phyloP scores from a whole-genome alignment of 1,140 invertebrate species.

The Formica selysi region DNA sequence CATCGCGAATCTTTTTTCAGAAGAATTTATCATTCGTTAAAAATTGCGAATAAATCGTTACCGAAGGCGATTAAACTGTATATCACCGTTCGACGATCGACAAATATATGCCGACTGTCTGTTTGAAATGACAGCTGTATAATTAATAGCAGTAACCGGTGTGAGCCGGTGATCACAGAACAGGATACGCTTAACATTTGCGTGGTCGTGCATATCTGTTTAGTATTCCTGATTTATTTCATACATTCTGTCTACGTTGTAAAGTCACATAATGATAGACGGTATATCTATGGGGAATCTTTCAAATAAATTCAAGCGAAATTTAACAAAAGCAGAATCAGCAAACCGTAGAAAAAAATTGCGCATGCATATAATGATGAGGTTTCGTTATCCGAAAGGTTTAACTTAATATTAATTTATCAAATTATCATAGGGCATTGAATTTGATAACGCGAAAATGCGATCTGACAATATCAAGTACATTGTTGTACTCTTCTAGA shows the following conservation, averaged over 20 bases:
- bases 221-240: slow-evolving; percentile 20
- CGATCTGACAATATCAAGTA: neutral
- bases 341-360: neutral
- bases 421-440: neutral
- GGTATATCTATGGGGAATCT: neutral
- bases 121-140: slow-evolving; percentile 25
- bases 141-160: slow-evolving; percentile 22
- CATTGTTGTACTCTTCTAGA: neutral
- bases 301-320: slow-evolving; percentile 32
- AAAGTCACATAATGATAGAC: neutral
- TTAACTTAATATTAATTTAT: neutral
- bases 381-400: neutral
- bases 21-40: neutral
- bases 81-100: slow-evolving; percentile 22
- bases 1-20: slow-evolving; percentile 7
- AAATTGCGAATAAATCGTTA: slow-evolving; percentile 37
- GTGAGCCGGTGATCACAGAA: neutral
- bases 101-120: slow-evolving; percentile 22
- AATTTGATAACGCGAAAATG: neutral
- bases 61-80: slow-evolving; percentile 18
- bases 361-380: neutral
- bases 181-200: slow-evolving; percentile 21
- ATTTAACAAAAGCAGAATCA: slow-evolving; percentile 32
- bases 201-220: neutral
- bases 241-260: neutral